phyloP scores from a whole-genome alignment of 2,797 vertebrate genomes.

The Lophura swinhoii region DNA sequence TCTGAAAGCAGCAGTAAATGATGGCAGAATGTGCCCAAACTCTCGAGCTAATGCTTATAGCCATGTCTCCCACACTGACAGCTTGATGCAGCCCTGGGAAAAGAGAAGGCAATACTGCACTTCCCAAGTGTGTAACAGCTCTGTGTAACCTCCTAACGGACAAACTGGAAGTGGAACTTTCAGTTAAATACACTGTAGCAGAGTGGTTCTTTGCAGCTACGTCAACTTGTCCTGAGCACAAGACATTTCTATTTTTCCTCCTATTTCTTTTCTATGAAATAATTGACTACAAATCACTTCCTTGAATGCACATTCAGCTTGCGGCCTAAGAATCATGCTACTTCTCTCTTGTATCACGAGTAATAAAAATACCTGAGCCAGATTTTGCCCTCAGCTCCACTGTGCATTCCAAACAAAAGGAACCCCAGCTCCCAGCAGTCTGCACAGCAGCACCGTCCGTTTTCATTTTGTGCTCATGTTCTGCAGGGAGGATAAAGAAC shows the following conservation, averaged over 20 bases:
- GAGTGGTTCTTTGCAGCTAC: not conserved
- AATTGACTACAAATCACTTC: not conserved
- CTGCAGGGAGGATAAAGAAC: not conserved
- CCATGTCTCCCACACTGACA: not conserved
- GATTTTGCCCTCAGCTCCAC: not conserved
- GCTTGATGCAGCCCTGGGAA: not conserved
- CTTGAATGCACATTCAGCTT: not conserved
- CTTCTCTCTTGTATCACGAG: not conserved
- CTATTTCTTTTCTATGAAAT: not conserved
- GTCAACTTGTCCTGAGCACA: not conserved
- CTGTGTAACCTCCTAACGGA: not conserved
- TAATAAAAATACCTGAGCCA: conserved; percentile 25
- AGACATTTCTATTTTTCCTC: not conserved
- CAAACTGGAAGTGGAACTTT: not conserved
- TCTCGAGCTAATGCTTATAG: not conserved
- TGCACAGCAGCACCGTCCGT: not conserved
- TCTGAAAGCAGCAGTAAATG: not conserved
- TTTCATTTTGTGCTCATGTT: not conserved
- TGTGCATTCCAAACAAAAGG: not conserved
- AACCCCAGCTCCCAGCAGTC: not conserved
- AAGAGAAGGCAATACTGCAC: not conserved
- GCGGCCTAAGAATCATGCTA: not conserved
- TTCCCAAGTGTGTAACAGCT: not conserved
- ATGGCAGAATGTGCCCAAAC: not conserved
- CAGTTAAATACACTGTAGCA: conserved; percentile 4